Evolutionary conservation across 1,140 invertebrate genomes (phyloP), one percentile per base, ranked within the genome.

Genomic region (Anagrus nilaparvatae): DNA sequence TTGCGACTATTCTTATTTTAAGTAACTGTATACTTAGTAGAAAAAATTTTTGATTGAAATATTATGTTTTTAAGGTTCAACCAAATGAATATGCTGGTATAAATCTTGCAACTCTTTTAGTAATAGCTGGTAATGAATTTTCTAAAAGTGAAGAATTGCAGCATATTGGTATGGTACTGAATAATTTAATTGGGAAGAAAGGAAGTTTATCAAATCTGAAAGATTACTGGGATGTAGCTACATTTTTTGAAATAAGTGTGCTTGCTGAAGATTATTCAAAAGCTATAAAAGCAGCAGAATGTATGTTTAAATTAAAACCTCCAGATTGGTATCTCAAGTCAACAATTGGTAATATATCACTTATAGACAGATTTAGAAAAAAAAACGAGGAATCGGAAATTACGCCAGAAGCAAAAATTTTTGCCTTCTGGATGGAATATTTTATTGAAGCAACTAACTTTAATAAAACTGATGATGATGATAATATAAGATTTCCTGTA

Each of bases 141-240:
- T 83, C 82, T 29, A 86, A 86, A 59, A 92, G 87, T 16, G 81
- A 84, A 55, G 91, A 95, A 63, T 64, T 96, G 27, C 88, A 94
- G 58, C 84, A 89, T 50, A 87, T 92, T 52, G 89, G 85, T 41
- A 89, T 97, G 76, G 85, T 93, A 4, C 65, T 99, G 32, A 99
- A 98, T 65, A 96, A 96, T 72, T 71, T 98, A 30, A 97, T 99
- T 59, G 96, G 97, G 1, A 90, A 94, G 58, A 99, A 99, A 66
- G 96, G 96, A 16, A 94, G 88, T 60, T 64, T 99, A 13, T 81
- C 81, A 0, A 89, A 87, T 14, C 67, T 99, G 3, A 87, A 85
- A 53, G 95, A 99, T 58, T 99, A 99, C 60, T 99, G 97, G 97
- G 94, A 97, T 69, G 93, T 99, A 6, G 97, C 97, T 0, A 99